Conservation (phyloP, 1,140 invertebrate genomes). For the Cydia strobilella region DNA sequence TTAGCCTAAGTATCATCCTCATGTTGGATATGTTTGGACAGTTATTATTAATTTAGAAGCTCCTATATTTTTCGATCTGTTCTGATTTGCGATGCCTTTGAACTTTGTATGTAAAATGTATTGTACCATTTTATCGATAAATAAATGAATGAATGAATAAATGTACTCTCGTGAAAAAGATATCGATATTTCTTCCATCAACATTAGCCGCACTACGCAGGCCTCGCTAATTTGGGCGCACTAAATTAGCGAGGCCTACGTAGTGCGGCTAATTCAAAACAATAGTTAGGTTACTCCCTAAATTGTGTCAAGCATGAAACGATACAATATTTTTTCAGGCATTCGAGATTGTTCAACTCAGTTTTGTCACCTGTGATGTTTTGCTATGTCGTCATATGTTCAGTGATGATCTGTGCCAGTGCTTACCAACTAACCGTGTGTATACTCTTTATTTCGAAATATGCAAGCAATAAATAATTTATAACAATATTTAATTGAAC, state of each 20-base stretch:
- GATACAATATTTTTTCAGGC: conserved; percentile 54
- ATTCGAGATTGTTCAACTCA: conserved; percentile 64
- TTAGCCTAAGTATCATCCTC: too few species aligned
- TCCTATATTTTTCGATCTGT: too few species aligned
- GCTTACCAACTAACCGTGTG: conserved; percentile 68
- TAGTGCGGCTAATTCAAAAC: too few species aligned
- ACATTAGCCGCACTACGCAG: not conserved
- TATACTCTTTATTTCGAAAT: not conserved
- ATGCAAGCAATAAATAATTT: conserved; percentile 24
- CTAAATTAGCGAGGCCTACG: too few species aligned
- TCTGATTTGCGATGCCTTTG: too few species aligned
- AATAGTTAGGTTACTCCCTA: conserved; percentile 19
- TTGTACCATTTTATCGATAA: too few species aligned
- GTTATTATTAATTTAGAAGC: too few species aligned
- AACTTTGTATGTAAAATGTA: too few species aligned
- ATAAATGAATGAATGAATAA: too few species aligned
- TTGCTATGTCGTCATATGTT: conserved; percentile 65
- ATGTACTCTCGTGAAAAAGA: not conserved
- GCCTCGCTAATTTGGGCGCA: not conserved
- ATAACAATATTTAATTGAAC: not conserved
- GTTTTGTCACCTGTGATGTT: conserved; percentile 70
- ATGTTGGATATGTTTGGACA: too few species aligned
- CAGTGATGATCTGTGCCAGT: conserved; percentile 65
- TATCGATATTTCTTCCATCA: conserved; percentile 25
- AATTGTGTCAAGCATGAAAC: conserved; percentile 13